Percentiles rank a stretch among this genome's conserved stretches.
phyloP scores from a whole-genome alignment of 2,888 invertebrate species.

The Harpalus rubripes region DNA sequence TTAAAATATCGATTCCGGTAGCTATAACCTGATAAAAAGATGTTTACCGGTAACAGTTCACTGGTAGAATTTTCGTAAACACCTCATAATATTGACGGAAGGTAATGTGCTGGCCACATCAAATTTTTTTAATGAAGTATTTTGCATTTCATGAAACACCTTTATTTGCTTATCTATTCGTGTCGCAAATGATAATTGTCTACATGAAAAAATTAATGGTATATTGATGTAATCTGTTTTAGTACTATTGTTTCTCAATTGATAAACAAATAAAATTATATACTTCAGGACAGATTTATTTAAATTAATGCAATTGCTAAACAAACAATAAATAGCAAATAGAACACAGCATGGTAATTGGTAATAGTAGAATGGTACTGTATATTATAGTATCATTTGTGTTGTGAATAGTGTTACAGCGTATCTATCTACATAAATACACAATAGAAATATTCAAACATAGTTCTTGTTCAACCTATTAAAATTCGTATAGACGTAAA shows the following conservation, averaged over 20 bases:
- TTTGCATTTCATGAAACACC: background rate
- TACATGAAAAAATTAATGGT: slow-evolving; percentile 27
- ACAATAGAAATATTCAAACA: too few species aligned
- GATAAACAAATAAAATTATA: slow-evolving; percentile 14
- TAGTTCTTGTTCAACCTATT: too few species aligned
- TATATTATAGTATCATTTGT: background rate
- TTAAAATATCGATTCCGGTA: too few species aligned
- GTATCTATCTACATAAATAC: too few species aligned
- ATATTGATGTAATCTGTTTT: slow-evolving; percentile 6
- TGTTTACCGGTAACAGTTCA: too few species aligned
- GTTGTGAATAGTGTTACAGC: background rate
- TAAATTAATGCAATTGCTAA: slow-evolving; percentile 21
- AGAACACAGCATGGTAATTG: background rate
- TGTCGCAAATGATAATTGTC: background rate
- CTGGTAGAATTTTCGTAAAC: too few species aligned
- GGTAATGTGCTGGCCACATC: too few species aligned
- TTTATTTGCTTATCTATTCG: background rate
- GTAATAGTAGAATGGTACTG: background rate
- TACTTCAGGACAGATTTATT: background rate
- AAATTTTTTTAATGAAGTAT: too few species aligned
- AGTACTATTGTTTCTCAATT: slow-evolving; percentile 1
- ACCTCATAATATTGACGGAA: too few species aligned
- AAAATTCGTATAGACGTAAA: too few species aligned
- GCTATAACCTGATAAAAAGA: too few species aligned
- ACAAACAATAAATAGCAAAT: slow-evolving; percentile 18